These are phyloP conservation scores for Formicarius rufipectus DNA, from an alignment of 2,113 vertebrate genomes.

Conservation along the genomic window DNA sequence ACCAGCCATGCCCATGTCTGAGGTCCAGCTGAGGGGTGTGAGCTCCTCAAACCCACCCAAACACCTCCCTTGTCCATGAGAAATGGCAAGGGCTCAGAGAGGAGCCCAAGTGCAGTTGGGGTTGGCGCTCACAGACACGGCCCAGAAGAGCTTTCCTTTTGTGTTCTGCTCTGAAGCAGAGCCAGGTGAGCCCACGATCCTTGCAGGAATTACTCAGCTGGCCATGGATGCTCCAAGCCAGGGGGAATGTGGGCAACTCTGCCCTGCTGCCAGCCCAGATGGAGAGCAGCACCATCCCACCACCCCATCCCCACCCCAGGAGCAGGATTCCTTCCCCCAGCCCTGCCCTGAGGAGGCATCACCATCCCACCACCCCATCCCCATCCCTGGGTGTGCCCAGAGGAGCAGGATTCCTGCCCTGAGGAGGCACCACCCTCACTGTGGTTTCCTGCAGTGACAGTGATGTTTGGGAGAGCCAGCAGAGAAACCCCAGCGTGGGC, in stretches of 20 bases:
- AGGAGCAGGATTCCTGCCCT: too few species aligned
- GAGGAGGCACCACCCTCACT: neutral
- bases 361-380: too few species aligned
- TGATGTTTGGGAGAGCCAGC: neutral
- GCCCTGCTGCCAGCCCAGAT: neutral
- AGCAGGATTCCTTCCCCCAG: neutral
- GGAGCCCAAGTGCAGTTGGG: neutral
- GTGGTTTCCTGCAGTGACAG: conserved; percentile 60
- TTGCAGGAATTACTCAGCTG: neutral
- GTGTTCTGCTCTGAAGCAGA: neutral
- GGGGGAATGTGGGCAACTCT: neutral
- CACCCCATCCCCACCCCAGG: neutral
- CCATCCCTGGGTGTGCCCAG: too few species aligned
- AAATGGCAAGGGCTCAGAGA: neutral
- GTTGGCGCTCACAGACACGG: neutral
- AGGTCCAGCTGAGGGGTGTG: neutral
- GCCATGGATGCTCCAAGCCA: neutral
- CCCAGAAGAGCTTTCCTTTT: neutral
- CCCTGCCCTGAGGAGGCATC: too few species aligned
- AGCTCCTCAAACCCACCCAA: neutral
- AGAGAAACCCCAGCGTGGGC: neutral
- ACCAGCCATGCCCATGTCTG: neutral
- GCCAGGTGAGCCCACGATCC: neutral
- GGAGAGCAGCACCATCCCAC: neutral
- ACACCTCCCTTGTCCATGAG: fast-evolving